Percentiles rank a stretch among this genome's conserved stretches.
These are phyloP conservation scores for Stichopus horrens DNA, from an alignment of 53 echinoderm and acorn worm genomes.

Conservation along the genomic window DNA sequence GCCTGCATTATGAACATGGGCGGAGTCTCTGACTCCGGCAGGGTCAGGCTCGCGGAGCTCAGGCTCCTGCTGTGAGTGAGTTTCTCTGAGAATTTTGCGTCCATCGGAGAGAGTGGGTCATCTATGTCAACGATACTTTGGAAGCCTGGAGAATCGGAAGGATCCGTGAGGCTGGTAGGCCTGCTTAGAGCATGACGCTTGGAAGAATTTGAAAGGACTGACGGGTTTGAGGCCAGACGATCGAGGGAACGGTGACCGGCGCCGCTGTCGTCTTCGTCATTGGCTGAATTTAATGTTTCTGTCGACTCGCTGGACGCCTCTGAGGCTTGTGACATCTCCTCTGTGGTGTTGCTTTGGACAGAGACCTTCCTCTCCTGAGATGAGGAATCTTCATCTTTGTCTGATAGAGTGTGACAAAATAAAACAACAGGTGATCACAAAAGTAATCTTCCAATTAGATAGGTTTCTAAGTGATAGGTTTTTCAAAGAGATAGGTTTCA, in stretches of 20 bases:
- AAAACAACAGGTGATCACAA: too few relatives aligned
- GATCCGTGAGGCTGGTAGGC: constrained; percentile 59
- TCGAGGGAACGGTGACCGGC: constrained; percentile 65
- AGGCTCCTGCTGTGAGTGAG: constrained; percentile 17
- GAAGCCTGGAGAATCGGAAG: constrained; percentile 45
- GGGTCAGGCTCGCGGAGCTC: constrained; percentile 43
- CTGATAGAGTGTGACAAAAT: background rate
- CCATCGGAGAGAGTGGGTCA: constrained; percentile 23
- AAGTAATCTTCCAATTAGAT: too few relatives aligned
- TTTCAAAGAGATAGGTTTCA: too few relatives aligned
- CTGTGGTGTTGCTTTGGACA: background rate
- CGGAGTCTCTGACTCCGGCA: constrained; percentile 65
- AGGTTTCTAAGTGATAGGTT: too few relatives aligned
- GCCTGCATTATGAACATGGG: constrained; percentile 98
- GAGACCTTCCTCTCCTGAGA: constrained; percentile 32
- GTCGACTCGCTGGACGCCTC: constrained; percentile 42
- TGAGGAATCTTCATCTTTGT: constrained; percentile 1
- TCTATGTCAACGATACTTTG: constrained; percentile 53
- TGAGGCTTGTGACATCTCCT: constrained; percentile 6
- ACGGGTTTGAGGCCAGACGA: constrained; percentile 73
- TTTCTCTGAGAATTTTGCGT: constrained; percentile 9
- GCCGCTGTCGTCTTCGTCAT: constrained; percentile 24
- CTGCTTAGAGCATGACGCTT: constrained; percentile 50
- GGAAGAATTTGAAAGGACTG: constrained; percentile 43
- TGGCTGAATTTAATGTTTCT: constrained; percentile 20